These are phyloP conservation scores for Eupithecia insigniata DNA, from an alignment of 2,888 invertebrate genomes.

Conservation along the genomic window DNA sequence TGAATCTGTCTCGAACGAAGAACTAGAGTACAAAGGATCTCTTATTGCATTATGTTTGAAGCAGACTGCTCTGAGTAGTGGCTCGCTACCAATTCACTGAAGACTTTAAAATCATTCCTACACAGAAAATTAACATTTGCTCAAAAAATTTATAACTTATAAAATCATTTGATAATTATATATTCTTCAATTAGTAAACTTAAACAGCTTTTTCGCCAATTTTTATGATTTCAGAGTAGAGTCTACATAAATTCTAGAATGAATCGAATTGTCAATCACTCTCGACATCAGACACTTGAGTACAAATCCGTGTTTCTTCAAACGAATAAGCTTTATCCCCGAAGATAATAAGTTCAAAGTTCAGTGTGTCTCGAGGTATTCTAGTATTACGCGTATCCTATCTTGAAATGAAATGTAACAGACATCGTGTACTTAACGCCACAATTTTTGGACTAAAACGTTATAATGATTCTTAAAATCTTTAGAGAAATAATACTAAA, in stretches of 20 bases:
- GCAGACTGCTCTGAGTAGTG: background rate
- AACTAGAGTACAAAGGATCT: background rate
- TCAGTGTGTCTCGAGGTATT: background rate
- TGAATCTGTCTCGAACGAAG: background rate
- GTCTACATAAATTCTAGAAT: background rate
- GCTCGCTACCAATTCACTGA: background rate
- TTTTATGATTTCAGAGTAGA: background rate
- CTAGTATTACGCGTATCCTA: background rate
- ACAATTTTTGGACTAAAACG: background rate
- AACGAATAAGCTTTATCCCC: slow-evolving; percentile 2
- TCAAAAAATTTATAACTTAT: too few relatives aligned
- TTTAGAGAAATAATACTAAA: background rate
- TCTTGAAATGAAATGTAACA: background rate
- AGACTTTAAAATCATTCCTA: background rate
- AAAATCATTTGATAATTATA: too few relatives aligned
- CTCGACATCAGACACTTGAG: background rate
- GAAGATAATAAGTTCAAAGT: background rate
- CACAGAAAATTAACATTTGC: background rate
- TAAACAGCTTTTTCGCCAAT: background rate
- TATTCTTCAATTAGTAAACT: background rate
- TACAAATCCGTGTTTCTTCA: background rate
- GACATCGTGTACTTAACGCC: background rate
- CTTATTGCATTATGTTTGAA: slow-evolving; percentile 8
- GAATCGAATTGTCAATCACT: background rate
- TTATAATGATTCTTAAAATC: background rate